Evolutionary conservation across 2,888 invertebrate genomes (phyloP).

Genomic region (Pterostichus madidus): DNA sequence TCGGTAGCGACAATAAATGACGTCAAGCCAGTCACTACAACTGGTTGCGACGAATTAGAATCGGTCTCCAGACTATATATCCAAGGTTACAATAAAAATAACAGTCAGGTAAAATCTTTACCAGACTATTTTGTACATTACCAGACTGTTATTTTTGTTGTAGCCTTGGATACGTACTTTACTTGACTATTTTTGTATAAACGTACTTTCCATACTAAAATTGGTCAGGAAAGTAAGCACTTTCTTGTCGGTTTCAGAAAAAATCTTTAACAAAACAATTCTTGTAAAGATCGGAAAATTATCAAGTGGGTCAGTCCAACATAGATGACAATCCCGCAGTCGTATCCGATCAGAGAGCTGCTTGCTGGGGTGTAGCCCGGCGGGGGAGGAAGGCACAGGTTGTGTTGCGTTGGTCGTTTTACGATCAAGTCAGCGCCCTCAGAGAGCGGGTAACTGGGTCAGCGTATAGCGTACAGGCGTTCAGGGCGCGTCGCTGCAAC

Average conservation of each 20-base stretch:
- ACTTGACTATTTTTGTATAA: too few relatives aligned
- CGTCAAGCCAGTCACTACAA: too few relatives aligned
- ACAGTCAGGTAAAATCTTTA: too few relatives aligned
- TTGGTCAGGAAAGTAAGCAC: too few relatives aligned
- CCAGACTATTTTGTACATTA: too few relatives aligned
- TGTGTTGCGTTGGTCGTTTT: constrained; percentile 68
- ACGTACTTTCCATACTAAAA: too few relatives aligned
- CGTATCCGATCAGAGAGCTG: constrained; percentile 15
- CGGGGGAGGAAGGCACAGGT: constrained; percentile 47
- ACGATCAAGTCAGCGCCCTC: constrained; percentile 72
- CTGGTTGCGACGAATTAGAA: too few relatives aligned
- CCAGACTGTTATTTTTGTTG: too few relatives aligned
- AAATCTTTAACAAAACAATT: background rate
- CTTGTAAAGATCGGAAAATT: background rate
- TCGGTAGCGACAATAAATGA: too few relatives aligned
- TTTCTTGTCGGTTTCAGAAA: too few relatives aligned
- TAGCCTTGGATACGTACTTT: too few relatives aligned
- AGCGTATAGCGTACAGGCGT: constrained; percentile 49
- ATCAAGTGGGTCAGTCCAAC: background rate
- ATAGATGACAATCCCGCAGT: background rate
- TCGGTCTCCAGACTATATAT: too few relatives aligned
- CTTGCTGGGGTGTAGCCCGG: background rate
- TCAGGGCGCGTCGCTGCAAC: constrained; percentile 69
- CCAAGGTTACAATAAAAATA: background rate
- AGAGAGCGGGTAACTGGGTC: constrained; percentile 71